Evolutionary conservation across 2,797 vertebrate species (phyloP), one percentile per base, ranked within the genome.

Genomic region (Trachops cirrhosus): DNA sequence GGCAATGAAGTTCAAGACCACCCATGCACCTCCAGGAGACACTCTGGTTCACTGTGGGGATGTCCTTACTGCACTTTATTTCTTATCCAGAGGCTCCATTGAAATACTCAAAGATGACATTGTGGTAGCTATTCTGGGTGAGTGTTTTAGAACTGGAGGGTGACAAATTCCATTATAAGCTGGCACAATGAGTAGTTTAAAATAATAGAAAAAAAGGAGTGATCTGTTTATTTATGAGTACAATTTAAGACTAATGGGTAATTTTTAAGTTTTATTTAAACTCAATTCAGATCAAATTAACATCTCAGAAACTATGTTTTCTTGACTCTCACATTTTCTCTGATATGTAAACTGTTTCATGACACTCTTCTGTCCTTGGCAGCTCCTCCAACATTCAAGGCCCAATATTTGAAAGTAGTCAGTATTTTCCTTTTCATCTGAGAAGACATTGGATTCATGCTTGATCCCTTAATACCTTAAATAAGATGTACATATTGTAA

Each of bases 61-160:
- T 64, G 98, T 99, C 77, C 99, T 99, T 92, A 99, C 99, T 0
- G 99, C 99, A 18, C 99, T 99, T 89, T 99, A 99, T 97, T 99
- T 99, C 97, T 98, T 99, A 92, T 99, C 99, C 73, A 99, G 99
- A 67, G 99, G 99, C 37, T 99, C 99, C 74, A 99, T 99, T 70
- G 99, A 99, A 99, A 99, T 99, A 97, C 99, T 99, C 79, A 99
- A 99, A 98, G 99, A 99, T 86, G 99, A 99, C 98, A 99, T 99
- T 95, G 99, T 99, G 96, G 99, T 99, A 71, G 99, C 99, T 80
- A 99, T 99, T 97, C 98, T 99, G 48, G 99, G 99, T 99, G 98
- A 99, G 98, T 98, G 80, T 59, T 93, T 86, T n/a, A 71, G n/a
- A 93, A 80, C 1, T 14, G 22, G 44, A 39, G 22, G n/a, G 50